Evolutionary conservation across 2,888 invertebrate species (phyloP).

Genomic region (Drosophila mercatorum): DNA sequence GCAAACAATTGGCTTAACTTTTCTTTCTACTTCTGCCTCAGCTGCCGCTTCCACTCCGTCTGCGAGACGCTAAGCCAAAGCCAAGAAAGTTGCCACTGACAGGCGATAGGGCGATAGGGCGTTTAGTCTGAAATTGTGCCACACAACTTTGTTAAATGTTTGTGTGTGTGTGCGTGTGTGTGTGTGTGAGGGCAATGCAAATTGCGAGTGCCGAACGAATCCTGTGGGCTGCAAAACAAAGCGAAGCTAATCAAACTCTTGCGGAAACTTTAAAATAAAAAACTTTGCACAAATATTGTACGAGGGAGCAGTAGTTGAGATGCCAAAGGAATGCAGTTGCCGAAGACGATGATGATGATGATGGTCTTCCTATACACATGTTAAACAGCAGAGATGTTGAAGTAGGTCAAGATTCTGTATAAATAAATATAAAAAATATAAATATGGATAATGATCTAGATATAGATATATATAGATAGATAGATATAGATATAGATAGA

Average conservation of each 20-base stretch:
- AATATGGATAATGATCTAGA: too few species aligned
- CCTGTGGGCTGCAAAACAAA: constrained; percentile 28
- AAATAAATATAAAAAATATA: too few species aligned
- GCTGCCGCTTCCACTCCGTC: constrained; percentile 3
- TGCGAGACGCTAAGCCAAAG: neutral
- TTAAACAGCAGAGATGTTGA: too few species aligned
- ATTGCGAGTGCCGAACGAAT: constrained; percentile 16
- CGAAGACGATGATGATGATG: neutral
- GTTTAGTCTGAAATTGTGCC: constrained; percentile 50
- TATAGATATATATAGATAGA: too few species aligned
- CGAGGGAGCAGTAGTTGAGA: neutral
- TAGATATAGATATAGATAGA: too few species aligned
- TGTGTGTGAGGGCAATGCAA: constrained; percentile 1
- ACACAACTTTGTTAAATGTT: constrained; percentile 32
- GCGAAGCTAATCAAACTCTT: constrained; percentile 43
- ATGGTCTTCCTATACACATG: neutral
- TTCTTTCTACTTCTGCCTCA: constrained; percentile 15
- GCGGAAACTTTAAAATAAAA: constrained; percentile 23
- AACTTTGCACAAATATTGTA: constrained; percentile 9
- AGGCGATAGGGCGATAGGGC: constrained; percentile 42
- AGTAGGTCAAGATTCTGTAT: neutral
- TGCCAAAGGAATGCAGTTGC: neutral
- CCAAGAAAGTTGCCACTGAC: constrained; percentile 38
- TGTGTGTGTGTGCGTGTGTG: neutral
- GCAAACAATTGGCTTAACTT: constrained; percentile 76